Conservation (phyloP, 1,140 invertebrate species). For the Bombus waltoni region DNA sequence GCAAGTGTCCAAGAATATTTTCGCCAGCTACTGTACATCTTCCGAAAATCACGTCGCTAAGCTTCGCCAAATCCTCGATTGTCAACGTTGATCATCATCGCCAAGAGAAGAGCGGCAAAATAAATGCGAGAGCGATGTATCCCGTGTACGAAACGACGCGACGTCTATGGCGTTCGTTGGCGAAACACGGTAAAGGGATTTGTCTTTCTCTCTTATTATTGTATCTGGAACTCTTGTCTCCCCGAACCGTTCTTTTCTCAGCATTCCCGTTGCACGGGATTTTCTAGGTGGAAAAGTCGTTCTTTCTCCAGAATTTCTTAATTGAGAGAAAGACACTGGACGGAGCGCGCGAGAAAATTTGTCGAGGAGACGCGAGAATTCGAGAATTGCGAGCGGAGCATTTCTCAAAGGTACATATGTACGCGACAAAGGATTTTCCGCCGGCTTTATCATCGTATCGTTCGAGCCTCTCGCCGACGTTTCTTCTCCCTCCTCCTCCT, state of each 20-base stretch:
- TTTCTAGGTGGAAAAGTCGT: not conserved
- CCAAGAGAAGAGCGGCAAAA: too few relatives aligned
- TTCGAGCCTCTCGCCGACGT: too few relatives aligned
- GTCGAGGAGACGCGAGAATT: not conserved
- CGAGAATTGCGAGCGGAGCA: not conserved
- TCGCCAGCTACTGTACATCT: too few relatives aligned
- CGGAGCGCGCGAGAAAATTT: not conserved
- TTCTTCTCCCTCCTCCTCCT: not conserved
- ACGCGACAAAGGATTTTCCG: not conserved
- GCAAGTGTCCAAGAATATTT: too few relatives aligned
- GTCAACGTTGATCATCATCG: too few relatives aligned
- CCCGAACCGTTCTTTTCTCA: too few relatives aligned
- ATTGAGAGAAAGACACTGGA: not conserved
- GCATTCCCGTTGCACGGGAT: too few relatives aligned
- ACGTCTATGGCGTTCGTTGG: not conserved
- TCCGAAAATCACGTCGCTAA: too few relatives aligned
- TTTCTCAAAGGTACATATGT: not conserved
- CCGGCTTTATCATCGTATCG: not conserved
- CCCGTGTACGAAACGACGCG: too few relatives aligned
- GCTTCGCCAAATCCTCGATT: too few relatives aligned
- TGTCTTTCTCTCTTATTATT: not conserved
- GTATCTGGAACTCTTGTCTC: too few relatives aligned
- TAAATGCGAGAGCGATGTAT: too few relatives aligned
- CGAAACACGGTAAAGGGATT: not conserved
- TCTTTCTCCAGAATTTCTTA: not conserved